phyloP scores from a whole-genome alignment of 2,113 vertebrate genomes.

The Columba livia region DNA sequence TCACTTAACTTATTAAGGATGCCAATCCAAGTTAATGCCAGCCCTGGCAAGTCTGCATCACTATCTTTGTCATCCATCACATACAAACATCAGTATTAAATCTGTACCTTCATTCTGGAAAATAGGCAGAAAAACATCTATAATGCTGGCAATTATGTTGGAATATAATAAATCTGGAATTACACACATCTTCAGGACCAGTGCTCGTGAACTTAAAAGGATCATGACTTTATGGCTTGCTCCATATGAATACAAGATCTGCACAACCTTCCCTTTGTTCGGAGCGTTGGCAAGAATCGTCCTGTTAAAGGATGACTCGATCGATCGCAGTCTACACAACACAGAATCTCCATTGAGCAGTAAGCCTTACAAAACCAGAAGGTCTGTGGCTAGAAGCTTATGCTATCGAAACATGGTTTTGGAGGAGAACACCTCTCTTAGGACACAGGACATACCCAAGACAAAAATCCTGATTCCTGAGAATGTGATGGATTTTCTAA shows the following conservation, averaged over 20 bases:
- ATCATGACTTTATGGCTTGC: neutral
- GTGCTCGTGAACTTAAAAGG: neutral
- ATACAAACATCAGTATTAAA: neutral
- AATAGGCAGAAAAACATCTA: neutral
- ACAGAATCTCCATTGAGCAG: neutral
- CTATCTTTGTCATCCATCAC: neutral
- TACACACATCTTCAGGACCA: neutral
- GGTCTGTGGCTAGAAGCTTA: neutral
- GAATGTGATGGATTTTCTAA: neutral
- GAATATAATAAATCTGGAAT: neutral
- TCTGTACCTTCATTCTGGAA: neutral
- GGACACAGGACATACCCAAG: neutral
- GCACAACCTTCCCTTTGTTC: neutral
- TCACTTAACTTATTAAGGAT: conserved; percentile 7
- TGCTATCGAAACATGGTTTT: neutral
- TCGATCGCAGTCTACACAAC: neutral
- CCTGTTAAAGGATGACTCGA: neutral
- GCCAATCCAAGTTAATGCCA: neutral
- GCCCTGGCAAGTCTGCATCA: neutral
- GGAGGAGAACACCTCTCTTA: neutral
- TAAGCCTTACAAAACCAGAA: neutral
- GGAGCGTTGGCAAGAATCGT: neutral
- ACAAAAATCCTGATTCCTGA: neutral
- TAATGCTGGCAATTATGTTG: neutral
- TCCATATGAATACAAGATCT: neutral